Percentiles rank a stretch among this genome's conserved stretches.
Conservation (phyloP, 2,113 vertebrate genomes). For the Phalacrocorax aristotelis region DNA sequence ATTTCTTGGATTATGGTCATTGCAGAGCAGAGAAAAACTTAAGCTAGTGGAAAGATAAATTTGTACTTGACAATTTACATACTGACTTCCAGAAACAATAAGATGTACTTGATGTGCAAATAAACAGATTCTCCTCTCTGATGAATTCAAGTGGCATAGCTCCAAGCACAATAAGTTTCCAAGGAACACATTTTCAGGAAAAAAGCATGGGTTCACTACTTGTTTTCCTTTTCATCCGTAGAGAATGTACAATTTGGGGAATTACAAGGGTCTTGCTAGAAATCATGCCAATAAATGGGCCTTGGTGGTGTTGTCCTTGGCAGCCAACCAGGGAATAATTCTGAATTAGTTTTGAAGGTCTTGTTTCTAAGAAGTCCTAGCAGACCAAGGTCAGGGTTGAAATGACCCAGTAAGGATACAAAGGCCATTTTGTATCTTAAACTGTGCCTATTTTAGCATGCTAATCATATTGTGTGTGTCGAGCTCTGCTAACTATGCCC, state of each 20-base stretch:
- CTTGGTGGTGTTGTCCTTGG: conserved; percentile 12
- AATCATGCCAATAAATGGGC: not conserved
- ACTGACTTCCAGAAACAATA: conserved; percentile 33
- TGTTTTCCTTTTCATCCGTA: not conserved
- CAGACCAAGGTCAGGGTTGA: not conserved
- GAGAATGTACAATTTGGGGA: not conserved
- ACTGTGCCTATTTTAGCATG: not conserved
- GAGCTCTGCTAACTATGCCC: not conserved
- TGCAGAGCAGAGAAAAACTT: not conserved
- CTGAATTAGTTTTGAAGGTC: conserved; percentile 1
- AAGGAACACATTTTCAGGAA: not conserved
- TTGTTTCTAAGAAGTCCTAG: not conserved
- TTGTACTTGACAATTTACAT: conserved; percentile 30
- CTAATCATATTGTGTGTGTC: not conserved
- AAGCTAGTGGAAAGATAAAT: conserved; percentile 19
- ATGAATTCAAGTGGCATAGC: not conserved
- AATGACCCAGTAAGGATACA: not conserved
- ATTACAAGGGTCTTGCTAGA: not conserved
- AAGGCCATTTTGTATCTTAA: not conserved
- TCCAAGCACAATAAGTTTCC: not conserved
- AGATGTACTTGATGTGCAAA: conserved; percentile 32
- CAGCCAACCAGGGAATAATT: not conserved
- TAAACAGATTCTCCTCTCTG: conserved; percentile 33
- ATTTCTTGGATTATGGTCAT: not conserved
- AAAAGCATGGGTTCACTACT: not conserved